A percentile compares a stretch with the other conserved stretches of the same genome.
Evolutionary conservation across 2,113 vertebrate species (phyloP).

Genomic region (Pituophis catenifer): DNA sequence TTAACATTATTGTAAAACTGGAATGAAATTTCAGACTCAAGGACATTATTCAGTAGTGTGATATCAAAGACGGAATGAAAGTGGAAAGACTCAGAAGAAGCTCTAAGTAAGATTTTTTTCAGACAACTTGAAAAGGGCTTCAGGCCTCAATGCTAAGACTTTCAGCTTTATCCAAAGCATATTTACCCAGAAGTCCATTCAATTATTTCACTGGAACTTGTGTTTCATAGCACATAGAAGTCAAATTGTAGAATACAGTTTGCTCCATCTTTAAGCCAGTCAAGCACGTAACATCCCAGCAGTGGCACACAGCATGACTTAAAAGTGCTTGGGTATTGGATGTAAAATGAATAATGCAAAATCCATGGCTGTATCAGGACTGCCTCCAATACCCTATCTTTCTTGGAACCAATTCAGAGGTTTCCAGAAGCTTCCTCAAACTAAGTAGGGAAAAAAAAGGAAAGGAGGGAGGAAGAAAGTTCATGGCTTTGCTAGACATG

Average conservation of each 20-base stretch:
- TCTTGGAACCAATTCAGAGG: background rate
- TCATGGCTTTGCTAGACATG: background rate
- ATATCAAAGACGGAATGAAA: background rate
- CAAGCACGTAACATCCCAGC: fast-evolving
- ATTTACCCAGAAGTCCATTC: background rate
- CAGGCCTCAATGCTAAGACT: background rate
- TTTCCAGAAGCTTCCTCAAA: background rate
- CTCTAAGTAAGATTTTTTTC: background rate
- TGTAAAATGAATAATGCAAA: background rate
- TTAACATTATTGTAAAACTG: conserved; percentile 59
- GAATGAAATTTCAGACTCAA: conserved; percentile 24
- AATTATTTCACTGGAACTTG: background rate
- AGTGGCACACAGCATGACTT: background rate
- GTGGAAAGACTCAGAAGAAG: background rate
- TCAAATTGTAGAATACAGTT: background rate
- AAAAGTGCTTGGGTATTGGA: fast-evolving
- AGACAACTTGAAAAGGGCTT: background rate
- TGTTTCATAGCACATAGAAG: background rate
- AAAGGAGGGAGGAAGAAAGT: background rate
- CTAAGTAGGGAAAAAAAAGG: background rate
- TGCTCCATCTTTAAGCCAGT: background rate
- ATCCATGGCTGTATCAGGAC: background rate
- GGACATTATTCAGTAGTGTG: conserved; percentile 9
- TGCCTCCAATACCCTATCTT: background rate
- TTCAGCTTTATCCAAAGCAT: background rate